Base-by-base conservation (phyloP, 2,797 vertebrate species). In the Myotis myotis region DNA sequence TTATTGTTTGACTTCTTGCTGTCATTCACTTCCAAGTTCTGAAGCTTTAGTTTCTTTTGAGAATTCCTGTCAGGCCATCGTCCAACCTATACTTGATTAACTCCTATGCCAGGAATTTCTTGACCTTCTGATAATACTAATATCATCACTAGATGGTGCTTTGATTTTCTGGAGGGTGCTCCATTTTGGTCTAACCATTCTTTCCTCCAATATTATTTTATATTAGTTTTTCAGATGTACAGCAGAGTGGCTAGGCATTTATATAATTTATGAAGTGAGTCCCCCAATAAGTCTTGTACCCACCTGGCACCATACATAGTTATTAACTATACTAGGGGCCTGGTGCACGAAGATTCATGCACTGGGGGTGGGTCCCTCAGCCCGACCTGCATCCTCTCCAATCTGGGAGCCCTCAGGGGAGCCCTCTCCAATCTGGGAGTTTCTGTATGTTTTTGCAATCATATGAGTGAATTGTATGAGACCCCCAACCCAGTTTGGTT, bases 31-130 rank as follows among this genome's bases (percentile, higher is more conserved):
- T 89, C 25, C 44, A 79, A 47, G 36, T 68, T 66, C 81, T 68
- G 55, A 79, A 87, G 13, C 51, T 76, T 87, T 57, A 79, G 83
- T 89, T 86, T 96, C 79, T 93, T 70, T 74, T 13, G 17, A 3
- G 6, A 51, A 81, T 93, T 87, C 8, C 74, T 86, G 44, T 20
- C 53, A 96, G 79, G 33, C 28, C 28, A 57, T 78, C 47, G 71
- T 84, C 49, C 25, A 75, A 51, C 55, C 68, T 83, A 11, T 36
- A 47, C 71, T 60, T 57, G 76, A 51, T 74, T 30, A 89, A 57
- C 16, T 89, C 62, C 51, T 68, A 3, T 80, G 74, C 28, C 51
- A 88, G 81, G n/a, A 76, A 30, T 64, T 57, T 38, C 53, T 68
- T 83, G 71, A 70, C 68, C 9, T 97, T 91, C 49, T 60, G 62